Conservation (phyloP, 2,113 vertebrate species). For the Hippocampus barbouri region DNA sequence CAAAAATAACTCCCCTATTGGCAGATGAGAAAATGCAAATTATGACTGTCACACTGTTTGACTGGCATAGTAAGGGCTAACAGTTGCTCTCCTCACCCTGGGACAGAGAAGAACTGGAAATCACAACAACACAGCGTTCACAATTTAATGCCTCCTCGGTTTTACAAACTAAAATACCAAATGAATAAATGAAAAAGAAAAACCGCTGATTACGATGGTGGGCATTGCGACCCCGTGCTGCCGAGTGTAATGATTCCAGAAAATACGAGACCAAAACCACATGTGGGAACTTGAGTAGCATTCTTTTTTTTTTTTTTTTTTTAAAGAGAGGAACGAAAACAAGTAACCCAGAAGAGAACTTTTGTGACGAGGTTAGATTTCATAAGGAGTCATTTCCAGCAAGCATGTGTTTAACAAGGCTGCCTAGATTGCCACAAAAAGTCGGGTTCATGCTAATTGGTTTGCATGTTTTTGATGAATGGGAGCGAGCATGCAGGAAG, state of each 20-base stretch:
- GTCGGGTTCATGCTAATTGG: conserved; percentile 32
- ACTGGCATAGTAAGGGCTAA: not conserved
- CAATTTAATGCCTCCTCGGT: not conserved
- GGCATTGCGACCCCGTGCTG: not conserved
- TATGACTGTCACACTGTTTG: not conserved
- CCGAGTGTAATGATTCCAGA: not conserved
- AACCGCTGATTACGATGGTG: not conserved
- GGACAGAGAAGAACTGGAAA: too few species aligned
- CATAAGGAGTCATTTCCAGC: conserved; percentile 9
- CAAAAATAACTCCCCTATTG: not conserved
- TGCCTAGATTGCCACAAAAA: conserved; percentile 24
- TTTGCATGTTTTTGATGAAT: conserved; percentile 37
- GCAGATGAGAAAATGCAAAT: not conserved
- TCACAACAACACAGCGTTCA: not conserved
- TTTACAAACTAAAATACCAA: not conserved
- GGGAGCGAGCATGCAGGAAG: conserved; percentile 16
- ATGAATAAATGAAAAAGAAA: not conserved
- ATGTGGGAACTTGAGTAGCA: not conserved
- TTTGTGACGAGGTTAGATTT: conserved; percentile 1
- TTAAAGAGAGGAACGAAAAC: not conserved
- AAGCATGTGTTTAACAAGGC: conserved; percentile 37
- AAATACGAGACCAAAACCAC: not conserved
- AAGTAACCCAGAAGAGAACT: conserved; percentile 5
- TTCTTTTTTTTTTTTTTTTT: not conserved
- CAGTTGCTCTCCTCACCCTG: too few species aligned